Conservation (phyloP, 2,888 invertebrate genomes). For the Linhomoeus sp. region DNA sequence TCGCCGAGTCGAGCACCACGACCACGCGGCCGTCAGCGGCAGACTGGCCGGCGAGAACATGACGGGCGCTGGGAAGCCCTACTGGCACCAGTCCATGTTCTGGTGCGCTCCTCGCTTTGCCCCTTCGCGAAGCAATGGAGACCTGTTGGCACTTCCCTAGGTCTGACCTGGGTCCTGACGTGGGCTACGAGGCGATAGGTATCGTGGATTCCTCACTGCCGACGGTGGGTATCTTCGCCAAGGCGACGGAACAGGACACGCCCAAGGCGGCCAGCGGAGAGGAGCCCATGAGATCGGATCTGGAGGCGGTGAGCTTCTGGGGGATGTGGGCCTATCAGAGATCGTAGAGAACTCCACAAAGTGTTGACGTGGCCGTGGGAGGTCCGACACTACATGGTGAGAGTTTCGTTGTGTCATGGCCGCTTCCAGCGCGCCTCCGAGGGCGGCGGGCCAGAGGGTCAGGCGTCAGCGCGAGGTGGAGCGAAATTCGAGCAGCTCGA, state of each 20-base stretch:
- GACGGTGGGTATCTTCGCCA: constrained; percentile 73
- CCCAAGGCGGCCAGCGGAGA: constrained; percentile 33
- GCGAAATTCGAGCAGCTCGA: constrained; percentile 7
- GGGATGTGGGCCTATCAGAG: no score
- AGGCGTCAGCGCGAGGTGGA: constrained; percentile 2
- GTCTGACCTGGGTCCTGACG: constrained; percentile 71
- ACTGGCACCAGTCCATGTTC: constrained; percentile 80
- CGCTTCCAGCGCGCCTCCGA: constrained; percentile 2
- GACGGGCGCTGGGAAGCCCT: constrained; percentile 58
- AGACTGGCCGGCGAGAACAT: constrained; percentile 89
- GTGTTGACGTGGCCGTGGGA: neutral
- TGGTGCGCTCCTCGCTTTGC: constrained; percentile 39
- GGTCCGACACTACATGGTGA: neutral
- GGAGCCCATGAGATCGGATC: constrained; percentile 35
- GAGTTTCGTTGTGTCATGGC: neutral
- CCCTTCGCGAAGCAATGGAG: neutral
- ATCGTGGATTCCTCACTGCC: constrained; percentile 61
- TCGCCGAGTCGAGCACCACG: constrained; percentile 83
- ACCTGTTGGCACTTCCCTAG: constrained; percentile 11
- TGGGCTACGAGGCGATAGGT: constrained; percentile 84
- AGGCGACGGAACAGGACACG: constrained; percentile 38
- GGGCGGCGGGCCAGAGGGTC: no score
- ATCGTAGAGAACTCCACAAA: no score
- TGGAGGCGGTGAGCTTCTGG: constrained; percentile 24
- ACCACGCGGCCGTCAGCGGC: constrained; percentile 88